phyloP scores from a whole-genome alignment of 2,113 vertebrate genomes.

The Menura novaehollandiae region DNA sequence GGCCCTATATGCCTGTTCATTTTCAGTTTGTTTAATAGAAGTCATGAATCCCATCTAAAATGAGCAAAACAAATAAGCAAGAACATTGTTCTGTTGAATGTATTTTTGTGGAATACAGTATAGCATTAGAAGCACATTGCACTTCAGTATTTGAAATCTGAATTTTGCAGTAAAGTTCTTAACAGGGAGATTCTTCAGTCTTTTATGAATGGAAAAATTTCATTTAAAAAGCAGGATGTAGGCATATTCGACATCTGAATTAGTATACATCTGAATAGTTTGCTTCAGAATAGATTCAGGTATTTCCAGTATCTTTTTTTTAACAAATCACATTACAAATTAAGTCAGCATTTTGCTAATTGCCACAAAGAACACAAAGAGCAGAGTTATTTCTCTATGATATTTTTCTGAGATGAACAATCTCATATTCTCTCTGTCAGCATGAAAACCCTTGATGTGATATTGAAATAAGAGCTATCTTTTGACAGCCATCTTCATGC shows the following conservation, averaged over 20 bases:
- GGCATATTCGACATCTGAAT: neutral
- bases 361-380: neutral
- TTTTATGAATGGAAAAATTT: neutral
- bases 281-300: neutral
- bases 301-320: neutral
- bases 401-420: neutral
- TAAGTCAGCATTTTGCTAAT: neutral
- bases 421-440: constrained; percentile 13
- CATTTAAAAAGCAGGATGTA: neutral
- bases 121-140: neutral
- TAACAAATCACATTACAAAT: neutral
- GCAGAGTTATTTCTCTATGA: neutral
- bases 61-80: neutral
- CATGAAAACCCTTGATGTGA: constrained; percentile 40
- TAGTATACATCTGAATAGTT: neutral
- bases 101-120: neutral
- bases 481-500: constrained; percentile 45
- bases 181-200: neutral
- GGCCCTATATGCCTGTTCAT: neutral
- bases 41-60: neutral
- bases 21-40: neutral
- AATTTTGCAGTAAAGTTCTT: neutral
- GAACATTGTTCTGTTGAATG: neutral
- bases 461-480: constrained; percentile 49
- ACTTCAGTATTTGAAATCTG: neutral